Evolutionary conservation across 1,140 invertebrate genomes (phyloP).

Genomic region (Pararge aegeria): DNA sequence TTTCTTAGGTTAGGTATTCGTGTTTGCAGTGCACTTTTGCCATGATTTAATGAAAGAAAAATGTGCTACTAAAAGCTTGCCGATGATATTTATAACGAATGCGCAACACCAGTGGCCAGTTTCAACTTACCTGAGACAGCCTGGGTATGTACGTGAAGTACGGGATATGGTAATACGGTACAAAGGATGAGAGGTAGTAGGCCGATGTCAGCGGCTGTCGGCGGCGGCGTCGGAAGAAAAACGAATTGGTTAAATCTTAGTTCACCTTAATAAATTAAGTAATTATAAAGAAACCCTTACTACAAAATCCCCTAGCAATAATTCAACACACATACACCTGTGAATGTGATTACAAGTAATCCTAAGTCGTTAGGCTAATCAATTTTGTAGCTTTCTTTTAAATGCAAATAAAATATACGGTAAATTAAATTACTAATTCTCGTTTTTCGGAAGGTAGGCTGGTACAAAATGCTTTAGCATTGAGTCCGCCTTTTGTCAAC

Average conservation of each 20-base stretch:
- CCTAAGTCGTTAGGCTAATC: too few species aligned
- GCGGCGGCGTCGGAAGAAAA: conserved; percentile 36
- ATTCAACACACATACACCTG: too few species aligned
- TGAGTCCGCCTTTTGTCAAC: too few species aligned
- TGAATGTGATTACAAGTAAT: too few species aligned
- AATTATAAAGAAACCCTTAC: too few species aligned
- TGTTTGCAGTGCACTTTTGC: conserved; percentile 13
- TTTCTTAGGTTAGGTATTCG: neutral
- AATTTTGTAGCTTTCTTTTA: too few species aligned
- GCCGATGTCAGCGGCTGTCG: conserved; percentile 63
- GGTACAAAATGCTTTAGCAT: too few species aligned
- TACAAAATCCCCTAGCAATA: too few species aligned
- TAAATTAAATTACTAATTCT: too few species aligned
- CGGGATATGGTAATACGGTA: conserved; percentile 64
- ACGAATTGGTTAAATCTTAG: conserved; percentile 12
- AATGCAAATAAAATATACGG: too few species aligned
- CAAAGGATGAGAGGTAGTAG: conserved; percentile 64
- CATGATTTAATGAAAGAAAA: conserved; percentile 1
- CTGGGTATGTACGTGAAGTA: conserved; percentile 66
- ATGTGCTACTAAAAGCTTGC: conserved; percentile 11
- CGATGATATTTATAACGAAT: conserved; percentile 29
- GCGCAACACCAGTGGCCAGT: conserved; percentile 16
- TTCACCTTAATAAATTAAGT: too few species aligned
- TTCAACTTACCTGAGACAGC: conserved; percentile 66
- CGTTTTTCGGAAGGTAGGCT: too few species aligned